Percentiles rank a stretch among this genome's conserved stretches.
Evolutionary conservation across 2,888 invertebrate genomes (phyloP).

Genomic region (Micoletzkya japonica): DNA sequence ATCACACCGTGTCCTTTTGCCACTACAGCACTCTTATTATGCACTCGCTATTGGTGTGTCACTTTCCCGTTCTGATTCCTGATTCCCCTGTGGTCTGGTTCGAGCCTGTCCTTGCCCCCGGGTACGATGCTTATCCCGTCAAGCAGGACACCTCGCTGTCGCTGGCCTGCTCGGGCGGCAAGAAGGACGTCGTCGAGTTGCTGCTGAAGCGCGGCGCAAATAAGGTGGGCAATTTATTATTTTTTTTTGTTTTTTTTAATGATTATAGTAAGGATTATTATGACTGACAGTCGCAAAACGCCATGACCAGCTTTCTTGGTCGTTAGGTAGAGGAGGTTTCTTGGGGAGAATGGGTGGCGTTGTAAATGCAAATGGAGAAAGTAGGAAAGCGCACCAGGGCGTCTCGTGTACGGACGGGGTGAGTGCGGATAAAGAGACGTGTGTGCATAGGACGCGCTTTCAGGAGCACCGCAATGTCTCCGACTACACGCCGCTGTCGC

Average conservation of each 20-base stretch:
- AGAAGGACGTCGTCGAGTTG: slow-evolving; percentile 92
- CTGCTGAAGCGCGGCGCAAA: slow-evolving; percentile 86
- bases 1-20: too few relatives aligned
- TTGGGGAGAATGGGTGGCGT: too few relatives aligned
- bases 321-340: too few relatives aligned
- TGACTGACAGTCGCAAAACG: slow-evolving; percentile 2
- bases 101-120: too few relatives aligned
- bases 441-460: neutral
- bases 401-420: neutral
- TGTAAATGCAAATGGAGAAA: too few relatives aligned
- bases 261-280: neutral
- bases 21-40: too few relatives aligned
- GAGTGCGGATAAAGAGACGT: neutral
- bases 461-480: slow-evolving; percentile 88
- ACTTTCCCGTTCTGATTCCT: too few relatives aligned
- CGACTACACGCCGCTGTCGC: slow-evolving; percentile 96
- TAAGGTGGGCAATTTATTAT: slow-evolving; percentile 70
- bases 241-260: neutral
- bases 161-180: slow-evolving; percentile 92
- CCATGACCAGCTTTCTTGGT: too few relatives aligned
- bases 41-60: too few relatives aligned
- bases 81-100: too few relatives aligned
- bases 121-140: too few relatives aligned
- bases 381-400: neutral
- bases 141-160: slow-evolving; percentile 79